A percentile compares a stretch with the other conserved stretches of the same genome.
These are phyloP conservation scores for Panopea generosa DNA, from an alignment of 2,888 invertebrate species.

Conservation along the genomic window DNA sequence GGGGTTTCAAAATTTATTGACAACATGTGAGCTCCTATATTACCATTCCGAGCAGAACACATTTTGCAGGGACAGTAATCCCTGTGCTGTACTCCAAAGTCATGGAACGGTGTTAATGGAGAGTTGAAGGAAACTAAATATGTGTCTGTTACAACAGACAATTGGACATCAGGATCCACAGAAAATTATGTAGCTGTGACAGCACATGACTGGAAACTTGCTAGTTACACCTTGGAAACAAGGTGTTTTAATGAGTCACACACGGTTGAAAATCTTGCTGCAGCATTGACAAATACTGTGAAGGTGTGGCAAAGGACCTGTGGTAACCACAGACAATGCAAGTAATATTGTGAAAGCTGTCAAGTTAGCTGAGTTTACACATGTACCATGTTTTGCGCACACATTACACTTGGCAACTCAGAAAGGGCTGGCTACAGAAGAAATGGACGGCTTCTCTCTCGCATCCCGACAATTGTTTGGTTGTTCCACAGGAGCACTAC, in stretches of 20 bases:
- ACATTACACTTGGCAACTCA: too few species aligned
- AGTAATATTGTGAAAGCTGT: too few species aligned
- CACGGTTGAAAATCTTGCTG: constrained; percentile 36
- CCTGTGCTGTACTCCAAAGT: constrained; percentile 12
- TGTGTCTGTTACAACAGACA: constrained; percentile 54
- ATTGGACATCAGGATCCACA: constrained; percentile 54
- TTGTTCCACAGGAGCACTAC: constrained; percentile 44
- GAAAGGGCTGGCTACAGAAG: too few species aligned
- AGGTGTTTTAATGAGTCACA: constrained; percentile 33
- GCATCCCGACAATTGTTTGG: constrained; percentile 25
- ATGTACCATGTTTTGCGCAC: too few species aligned
- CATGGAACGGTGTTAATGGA: constrained; percentile 5
- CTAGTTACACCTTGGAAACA: constrained; percentile 44
- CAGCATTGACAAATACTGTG: constrained; percentile 18
- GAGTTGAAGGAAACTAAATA: constrained; percentile 10
- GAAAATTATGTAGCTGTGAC: constrained; percentile 55
- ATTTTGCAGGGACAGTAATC: constrained; percentile 15
- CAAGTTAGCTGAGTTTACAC: too few species aligned
- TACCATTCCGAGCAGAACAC: constrained; percentile 18
- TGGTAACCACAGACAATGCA: too few species aligned
- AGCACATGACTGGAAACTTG: constrained; percentile 45
- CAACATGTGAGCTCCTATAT: too few species aligned
- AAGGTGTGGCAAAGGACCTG: too few species aligned
- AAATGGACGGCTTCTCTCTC: too few species aligned
- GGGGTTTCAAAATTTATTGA: too few species aligned